phyloP scores from a whole-genome alignment of 2,797 vertebrate genomes.

The Sebastes glaucus region DNA sequence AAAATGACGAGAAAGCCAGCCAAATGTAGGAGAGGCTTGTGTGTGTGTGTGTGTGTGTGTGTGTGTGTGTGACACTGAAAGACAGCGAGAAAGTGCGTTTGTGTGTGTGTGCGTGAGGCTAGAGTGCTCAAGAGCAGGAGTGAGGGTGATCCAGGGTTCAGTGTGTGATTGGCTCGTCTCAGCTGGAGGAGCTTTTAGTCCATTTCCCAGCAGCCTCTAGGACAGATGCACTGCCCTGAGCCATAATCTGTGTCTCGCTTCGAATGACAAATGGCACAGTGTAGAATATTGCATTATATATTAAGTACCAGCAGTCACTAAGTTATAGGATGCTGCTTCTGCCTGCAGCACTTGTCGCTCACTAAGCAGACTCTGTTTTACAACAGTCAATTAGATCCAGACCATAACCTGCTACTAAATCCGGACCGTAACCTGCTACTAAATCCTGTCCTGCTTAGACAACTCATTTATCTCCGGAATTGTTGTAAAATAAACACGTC shows the following conservation, averaged over 20 bases:
- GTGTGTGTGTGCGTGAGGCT: constrained; percentile 12
- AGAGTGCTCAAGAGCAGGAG: constrained; percentile 54
- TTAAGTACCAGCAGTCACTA: constrained; percentile 97
- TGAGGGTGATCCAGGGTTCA: constrained; percentile 80
- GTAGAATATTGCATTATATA: constrained; percentile 99
- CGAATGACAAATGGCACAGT: constrained; percentile 95
- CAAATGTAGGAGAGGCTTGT: no score
- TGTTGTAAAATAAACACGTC: neutral
- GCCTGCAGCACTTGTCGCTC: constrained; percentile 80
- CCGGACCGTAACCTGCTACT: constrained; percentile 73
- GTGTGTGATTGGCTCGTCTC: constrained; percentile 90
- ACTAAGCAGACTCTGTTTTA: constrained; percentile 80
- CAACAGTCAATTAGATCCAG: constrained; percentile 87
- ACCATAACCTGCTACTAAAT: constrained; percentile 74
- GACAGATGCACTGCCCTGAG: constrained; percentile 99
- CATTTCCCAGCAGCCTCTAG: constrained; percentile 91
- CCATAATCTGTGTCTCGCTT: constrained; percentile 95
- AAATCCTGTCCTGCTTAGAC: constrained; percentile 60
- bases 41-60: neutral
- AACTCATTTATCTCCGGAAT: constrained; percentile 22
- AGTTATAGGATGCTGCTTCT: constrained; percentile 93
- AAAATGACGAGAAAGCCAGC: no score
- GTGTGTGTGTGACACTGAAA: constrained; percentile 5
- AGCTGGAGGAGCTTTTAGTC: constrained; percentile 95
- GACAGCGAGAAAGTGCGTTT: constrained; percentile 4